Conservation (phyloP, 2,888 invertebrate genomes). For the Andrena dorsata region DNA sequence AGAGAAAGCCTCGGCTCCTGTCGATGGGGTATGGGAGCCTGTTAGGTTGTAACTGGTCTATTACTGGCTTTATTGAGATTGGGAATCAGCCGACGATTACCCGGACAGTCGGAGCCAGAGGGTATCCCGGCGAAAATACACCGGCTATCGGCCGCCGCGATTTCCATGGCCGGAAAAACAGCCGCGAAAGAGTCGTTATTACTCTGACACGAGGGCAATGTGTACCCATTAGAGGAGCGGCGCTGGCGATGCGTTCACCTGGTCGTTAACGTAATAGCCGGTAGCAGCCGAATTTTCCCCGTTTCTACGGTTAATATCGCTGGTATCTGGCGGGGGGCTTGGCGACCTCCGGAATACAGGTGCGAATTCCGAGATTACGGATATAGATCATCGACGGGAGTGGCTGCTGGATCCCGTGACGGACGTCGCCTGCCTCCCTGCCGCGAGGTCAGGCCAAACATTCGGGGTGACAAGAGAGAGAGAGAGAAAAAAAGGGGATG, state of each 20-base stretch:
- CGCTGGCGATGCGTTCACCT: slow-evolving; percentile 39
- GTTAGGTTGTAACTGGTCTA: slow-evolving; percentile 70
- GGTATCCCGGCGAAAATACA: slow-evolving; percentile 45
- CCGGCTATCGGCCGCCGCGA: slow-evolving; percentile 48
- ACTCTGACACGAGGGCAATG: slow-evolving; percentile 60
- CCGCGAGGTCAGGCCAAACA: slow-evolving; percentile 13
- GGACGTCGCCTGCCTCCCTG: slow-evolving; percentile 18
- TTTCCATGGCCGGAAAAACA: slow-evolving; percentile 55
- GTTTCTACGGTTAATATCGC: slow-evolving; percentile 40
- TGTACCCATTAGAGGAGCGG: slow-evolving; percentile 58
- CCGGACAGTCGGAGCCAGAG: slow-evolving; percentile 16
- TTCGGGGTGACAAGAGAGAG: not conserved
- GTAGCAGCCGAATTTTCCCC: slow-evolving; percentile 49
- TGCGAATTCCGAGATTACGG: slow-evolving; percentile 56
- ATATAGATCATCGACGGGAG: slow-evolving; percentile 59
- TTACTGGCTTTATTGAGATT: slow-evolving; percentile 74
- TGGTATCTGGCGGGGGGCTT: slow-evolving; percentile 4
- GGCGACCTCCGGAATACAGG: slow-evolving; percentile 29
- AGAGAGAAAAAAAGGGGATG: not conserved
- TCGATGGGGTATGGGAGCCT: slow-evolving; percentile 38
- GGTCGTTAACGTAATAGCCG: slow-evolving; percentile 60
- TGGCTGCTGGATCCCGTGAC: slow-evolving; percentile 42
- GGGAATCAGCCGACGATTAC: slow-evolving; percentile 72
- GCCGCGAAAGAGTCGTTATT: slow-evolving; percentile 60
- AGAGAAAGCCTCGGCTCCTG: not conserved